phyloP scores from a whole-genome alignment of 1,140 invertebrate species.

The Zaprionus africanus region DNA sequence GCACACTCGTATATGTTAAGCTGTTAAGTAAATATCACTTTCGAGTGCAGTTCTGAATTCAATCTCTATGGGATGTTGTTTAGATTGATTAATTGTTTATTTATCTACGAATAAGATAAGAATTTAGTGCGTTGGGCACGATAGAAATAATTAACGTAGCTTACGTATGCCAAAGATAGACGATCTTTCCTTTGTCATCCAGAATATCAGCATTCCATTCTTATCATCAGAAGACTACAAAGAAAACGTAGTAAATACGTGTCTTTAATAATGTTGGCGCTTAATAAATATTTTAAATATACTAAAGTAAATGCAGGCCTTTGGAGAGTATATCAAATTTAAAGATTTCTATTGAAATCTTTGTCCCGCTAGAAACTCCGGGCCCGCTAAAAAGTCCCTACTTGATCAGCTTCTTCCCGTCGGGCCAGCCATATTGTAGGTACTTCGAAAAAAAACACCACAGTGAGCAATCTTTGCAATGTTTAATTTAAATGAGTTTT shows the following conservation, averaged over 20 bases:
- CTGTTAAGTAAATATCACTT: not conserved
- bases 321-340: no score
- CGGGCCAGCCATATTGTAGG: no score
- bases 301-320: no score
- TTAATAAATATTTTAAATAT: no score
- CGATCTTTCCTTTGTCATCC: not conserved
- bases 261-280: not conserved
- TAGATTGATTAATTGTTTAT: not conserved
- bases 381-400: no score
- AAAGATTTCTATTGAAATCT: no score
- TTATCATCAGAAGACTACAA: not conserved
- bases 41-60: not conserved
- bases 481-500: constrained; percentile 43
- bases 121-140: not conserved
- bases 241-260: not conserved
- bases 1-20: not conserved
- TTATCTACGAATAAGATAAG: not conserved
- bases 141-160: not conserved
- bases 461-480: constrained; percentile 20
- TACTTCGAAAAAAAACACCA: not conserved
- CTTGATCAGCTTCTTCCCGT: not conserved
- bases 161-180: not conserved
- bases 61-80: not conserved
- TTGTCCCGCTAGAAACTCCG: no score
- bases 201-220: not conserved